These are phyloP conservation scores for Lucilia cuprina DNA, from an alignment of 1,140 invertebrate genomes.

Conservation along the genomic window DNA sequence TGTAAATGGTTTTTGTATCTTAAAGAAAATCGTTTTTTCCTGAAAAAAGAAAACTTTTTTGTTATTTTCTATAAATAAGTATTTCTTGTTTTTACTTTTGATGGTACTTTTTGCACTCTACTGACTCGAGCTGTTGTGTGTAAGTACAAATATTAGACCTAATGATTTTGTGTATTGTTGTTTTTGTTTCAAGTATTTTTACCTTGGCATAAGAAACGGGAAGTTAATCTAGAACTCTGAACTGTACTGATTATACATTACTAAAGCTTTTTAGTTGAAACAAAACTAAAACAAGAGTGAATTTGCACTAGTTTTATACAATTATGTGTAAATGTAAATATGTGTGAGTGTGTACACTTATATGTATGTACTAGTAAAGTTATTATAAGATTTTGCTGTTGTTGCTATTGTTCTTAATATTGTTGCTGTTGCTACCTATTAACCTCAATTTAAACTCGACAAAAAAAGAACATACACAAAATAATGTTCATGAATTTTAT, in stretches of 20 bases:
- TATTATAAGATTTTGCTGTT: neutral
- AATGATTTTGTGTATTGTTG: neutral
- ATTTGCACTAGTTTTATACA: neutral
- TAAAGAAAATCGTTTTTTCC: neutral
- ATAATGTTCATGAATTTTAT: slow-evolving; percentile 32
- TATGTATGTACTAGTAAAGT: neutral
- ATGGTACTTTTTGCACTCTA: neutral
- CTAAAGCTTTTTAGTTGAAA: neutral
- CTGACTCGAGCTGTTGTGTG: neutral
- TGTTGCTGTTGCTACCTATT: slow-evolving; percentile 23
- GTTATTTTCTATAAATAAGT: neutral
- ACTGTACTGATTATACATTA: slow-evolving; percentile 14
- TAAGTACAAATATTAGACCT: neutral
- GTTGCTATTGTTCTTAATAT: neutral
- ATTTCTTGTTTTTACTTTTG: neutral
- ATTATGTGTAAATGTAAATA: neutral
- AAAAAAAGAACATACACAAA: neutral
- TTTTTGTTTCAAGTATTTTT: slow-evolving; percentile 1
- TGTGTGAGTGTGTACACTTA: neutral
- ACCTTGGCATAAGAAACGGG: slow-evolving; percentile 26
- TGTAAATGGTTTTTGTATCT: neutral
- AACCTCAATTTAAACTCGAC: slow-evolving; percentile 20
- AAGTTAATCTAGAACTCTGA: slow-evolving; percentile 26
- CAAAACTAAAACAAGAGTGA: neutral
- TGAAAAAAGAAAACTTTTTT: neutral